Conservation (phyloP, 2,888 invertebrate genomes). For the Zhuqinia jingwanae region DNA sequence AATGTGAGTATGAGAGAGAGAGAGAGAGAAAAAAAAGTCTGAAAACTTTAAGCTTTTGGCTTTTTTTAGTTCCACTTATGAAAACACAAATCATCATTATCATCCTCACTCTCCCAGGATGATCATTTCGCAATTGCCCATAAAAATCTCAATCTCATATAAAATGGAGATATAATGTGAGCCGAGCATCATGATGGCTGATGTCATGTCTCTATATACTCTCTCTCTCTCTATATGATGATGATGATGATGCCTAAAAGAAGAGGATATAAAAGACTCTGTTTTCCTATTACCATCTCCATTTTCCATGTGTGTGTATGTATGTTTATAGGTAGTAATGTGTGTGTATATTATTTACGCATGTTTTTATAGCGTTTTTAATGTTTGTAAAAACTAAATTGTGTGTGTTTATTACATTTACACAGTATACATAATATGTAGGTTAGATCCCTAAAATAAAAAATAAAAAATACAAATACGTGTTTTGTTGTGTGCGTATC, state of each 20-base stretch:
- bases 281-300: not conserved
- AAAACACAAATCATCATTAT: conserved; percentile 49
- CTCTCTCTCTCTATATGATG: too few relatives aligned
- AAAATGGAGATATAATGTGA: conserved; percentile 24
- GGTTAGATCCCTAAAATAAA: conserved; percentile 21
- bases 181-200: not conserved
- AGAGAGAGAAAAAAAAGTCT: too few relatives aligned
- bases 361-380: not conserved
- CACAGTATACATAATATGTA: conserved; percentile 11
- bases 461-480: not conserved
- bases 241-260: too few relatives aligned
- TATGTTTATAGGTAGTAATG: not conserved
- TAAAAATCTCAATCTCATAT: conserved; percentile 39
- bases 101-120: conserved; percentile 34
- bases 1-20: too few relatives aligned
- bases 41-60: not conserved
- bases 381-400: not conserved
- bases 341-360: not conserved
- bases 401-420: conserved; percentile 8
- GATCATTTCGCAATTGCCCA: conserved; percentile 65
- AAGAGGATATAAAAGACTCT: not conserved
- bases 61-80: conserved; percentile 23
- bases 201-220: too few relatives aligned
- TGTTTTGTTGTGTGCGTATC: not conserved
- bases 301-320: not conserved